Percentiles rank a stretch among this genome's conserved stretches.
Conservation (phyloP, 2,113 vertebrate species). For the Brevimyrus niger region DNA sequence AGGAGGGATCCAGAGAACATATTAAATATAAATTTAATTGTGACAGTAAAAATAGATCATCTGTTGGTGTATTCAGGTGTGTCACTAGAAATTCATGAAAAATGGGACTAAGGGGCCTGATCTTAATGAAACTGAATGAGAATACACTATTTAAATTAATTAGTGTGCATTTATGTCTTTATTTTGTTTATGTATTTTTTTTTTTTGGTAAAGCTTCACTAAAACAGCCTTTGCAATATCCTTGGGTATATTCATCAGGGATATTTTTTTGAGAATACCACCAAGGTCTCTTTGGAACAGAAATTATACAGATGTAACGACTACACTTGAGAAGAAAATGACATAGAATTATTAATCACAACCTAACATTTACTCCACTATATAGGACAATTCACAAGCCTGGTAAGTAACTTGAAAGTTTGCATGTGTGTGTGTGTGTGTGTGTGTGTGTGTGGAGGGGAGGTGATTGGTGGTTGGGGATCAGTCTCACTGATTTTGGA, state of each 20-base stretch:
- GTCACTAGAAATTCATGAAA: not conserved
- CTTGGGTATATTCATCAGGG: not conserved
- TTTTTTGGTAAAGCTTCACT: not conserved
- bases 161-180: not conserved
- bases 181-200: not conserved
- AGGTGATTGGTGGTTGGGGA: not conserved
- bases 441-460: not conserved
- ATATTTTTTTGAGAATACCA: not conserved
- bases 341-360: not conserved
- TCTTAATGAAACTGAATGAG: not conserved
- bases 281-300: not conserved
- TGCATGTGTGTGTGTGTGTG: not conserved
- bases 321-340: not conserved
- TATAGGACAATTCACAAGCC: not conserved
- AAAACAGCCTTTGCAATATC: not conserved
- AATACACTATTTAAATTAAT: not conserved
- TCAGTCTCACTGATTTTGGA: not conserved
- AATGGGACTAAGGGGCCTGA: not conserved
- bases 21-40: not conserved
- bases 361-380: not conserved
- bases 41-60: not conserved
- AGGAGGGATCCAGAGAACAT: not conserved
- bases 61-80: not conserved
- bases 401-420: not conserved
- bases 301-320: not conserved